Conservation (phyloP, 2,797 vertebrate species). For the Vipera ursinii region DNA sequence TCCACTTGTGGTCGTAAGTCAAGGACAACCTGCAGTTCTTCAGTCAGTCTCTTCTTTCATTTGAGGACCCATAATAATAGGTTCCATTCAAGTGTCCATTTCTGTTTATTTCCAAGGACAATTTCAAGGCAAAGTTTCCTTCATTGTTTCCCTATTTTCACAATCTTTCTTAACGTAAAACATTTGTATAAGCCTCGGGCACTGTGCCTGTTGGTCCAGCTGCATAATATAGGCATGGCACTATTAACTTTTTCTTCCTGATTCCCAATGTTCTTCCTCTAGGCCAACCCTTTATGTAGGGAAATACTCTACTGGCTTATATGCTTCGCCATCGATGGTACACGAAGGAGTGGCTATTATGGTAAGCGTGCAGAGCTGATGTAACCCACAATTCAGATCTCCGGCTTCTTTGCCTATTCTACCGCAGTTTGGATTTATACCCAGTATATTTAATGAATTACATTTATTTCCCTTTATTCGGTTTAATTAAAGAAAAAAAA, state of each 20-base stretch:
- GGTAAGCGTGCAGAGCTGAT: slow-evolving; percentile 76
- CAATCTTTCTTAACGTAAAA: neutral
- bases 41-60: neutral
- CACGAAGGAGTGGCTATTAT: slow-evolving; percentile 95
- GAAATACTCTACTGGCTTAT: slow-evolving; percentile 93
- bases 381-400: neutral
- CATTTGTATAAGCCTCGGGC: neutral
- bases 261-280: slow-evolving; percentile 7
- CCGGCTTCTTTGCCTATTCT: neutral
- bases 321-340: slow-evolving; percentile 93
- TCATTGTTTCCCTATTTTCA: neutral
- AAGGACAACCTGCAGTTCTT: neutral
- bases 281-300: slow-evolving; percentile 96
- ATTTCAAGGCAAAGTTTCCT: neutral
- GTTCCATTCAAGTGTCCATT: neutral
- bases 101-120: neutral
- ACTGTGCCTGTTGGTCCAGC: neutral
- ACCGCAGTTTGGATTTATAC: neutral
- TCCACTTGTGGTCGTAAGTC: neutral
- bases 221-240: neutral
- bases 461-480: neutral
- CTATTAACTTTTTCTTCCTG: slow-evolving; percentile 18
- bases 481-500: neutral
- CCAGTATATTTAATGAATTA: neutral
- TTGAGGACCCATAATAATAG: neutral